Evolutionary conservation across 2,888 invertebrate genomes (phyloP).

Genomic region (Tetragonisca angustula): DNA sequence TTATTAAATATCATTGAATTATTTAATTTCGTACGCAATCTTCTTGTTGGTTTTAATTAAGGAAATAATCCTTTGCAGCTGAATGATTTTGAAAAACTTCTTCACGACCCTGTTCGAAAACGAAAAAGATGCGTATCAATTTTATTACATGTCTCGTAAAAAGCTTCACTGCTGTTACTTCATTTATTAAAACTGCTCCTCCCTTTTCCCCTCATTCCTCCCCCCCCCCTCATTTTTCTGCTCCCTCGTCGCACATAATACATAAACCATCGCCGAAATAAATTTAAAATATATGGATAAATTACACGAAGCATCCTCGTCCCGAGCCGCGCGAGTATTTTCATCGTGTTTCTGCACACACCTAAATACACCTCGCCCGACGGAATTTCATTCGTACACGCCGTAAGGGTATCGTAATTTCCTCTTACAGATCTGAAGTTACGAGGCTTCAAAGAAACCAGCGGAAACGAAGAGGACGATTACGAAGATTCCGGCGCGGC

Average conservation of each 20-base stretch:
- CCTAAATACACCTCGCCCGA: too few species aligned
- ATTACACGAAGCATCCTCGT: neutral
- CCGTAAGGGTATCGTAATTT: neutral
- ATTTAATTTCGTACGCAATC: too few species aligned
- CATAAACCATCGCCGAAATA: too few species aligned
- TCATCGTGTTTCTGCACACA: neutral
- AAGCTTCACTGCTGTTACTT: neutral
- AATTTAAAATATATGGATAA: too few species aligned
- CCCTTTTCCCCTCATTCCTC: neutral
- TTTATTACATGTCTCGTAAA: rapidly evolving
- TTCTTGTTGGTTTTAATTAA: too few species aligned
- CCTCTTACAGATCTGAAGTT: constrained; percentile 76
- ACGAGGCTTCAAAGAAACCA: constrained; percentile 78
- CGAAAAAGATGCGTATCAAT: neutral
- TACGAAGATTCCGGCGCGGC: constrained; percentile 77
- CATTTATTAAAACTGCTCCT: neutral
- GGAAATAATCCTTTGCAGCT: too few species aligned
- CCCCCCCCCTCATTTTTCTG: neutral
- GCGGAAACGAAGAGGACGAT: constrained; percentile 75
- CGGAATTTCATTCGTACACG: neutral
- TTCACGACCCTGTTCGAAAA: neutral
- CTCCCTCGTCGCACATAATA: neutral
- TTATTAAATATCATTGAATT: too few species aligned
- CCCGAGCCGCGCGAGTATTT: neutral
- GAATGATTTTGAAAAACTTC: neutral